phyloP scores from a whole-genome alignment of 92 coral and sea anemone species.

The Paramuricea clavata region DNA sequence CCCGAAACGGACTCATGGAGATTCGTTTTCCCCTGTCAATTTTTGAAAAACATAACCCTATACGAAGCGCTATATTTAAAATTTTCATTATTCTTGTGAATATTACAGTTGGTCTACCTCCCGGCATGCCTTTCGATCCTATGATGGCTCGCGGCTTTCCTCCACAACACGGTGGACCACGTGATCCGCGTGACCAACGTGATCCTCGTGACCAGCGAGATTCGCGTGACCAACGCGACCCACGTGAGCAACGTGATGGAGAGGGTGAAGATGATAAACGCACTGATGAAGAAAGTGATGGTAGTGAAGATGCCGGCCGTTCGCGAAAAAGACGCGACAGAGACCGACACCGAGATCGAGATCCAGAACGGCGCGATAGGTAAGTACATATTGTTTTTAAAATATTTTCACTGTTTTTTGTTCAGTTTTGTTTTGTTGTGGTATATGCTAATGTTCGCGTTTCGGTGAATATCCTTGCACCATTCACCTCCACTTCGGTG shows the following conservation, averaged over 20 bases:
- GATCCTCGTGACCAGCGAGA: neutral
- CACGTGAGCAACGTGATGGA: neutral
- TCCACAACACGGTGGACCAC: conserved; percentile 5
- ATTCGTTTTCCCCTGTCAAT: too few species aligned
- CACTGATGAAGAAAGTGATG: conserved; percentile 95
- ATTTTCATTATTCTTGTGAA: neutral
- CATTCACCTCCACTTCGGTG: too few species aligned
- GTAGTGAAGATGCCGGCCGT: conserved; percentile 95
- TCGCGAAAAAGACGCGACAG: conserved; percentile 90
- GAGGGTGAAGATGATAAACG: conserved; percentile 42
- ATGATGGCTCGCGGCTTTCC: conserved; percentile 52
- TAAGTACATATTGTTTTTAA: too few species aligned
- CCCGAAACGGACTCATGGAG: too few species aligned
- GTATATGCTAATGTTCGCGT: too few species aligned
- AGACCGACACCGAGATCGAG: conserved; percentile 87
- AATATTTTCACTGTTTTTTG: too few species aligned
- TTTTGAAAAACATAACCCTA: too few species aligned
- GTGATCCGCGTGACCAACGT: neutral
- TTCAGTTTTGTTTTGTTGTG: too few species aligned
- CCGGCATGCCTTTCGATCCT: conserved; percentile 50
- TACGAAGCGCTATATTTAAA: too few species aligned
- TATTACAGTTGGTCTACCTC: conserved; percentile 26
- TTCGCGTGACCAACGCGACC: neutral
- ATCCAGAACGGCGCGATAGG: conserved; percentile 37
- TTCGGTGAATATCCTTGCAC: too few species aligned